These are phyloP conservation scores for Paramuricea clavata DNA, from an alignment of 92 coral and sea anemone species.

Conservation along the genomic window DNA sequence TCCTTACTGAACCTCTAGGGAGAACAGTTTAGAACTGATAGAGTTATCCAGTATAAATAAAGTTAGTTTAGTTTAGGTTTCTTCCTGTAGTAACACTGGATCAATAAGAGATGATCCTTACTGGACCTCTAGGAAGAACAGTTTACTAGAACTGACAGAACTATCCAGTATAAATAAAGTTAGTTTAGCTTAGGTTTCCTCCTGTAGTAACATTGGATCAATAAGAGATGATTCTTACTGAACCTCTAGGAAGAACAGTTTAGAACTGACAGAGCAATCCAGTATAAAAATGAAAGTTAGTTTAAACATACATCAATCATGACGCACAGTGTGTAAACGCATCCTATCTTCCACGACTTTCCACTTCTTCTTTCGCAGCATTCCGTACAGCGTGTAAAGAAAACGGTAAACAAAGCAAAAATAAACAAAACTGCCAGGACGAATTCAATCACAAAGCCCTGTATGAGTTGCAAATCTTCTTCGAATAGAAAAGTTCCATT, in stretches of 20 bases:
- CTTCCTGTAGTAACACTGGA: no score
- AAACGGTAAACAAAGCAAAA: conserved; percentile 28
- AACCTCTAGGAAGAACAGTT: conserved; percentile 2
- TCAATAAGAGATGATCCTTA: no score
- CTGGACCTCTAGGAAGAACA: no score
- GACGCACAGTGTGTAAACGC: conserved; percentile 25
- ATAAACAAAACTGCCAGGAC: conserved; percentile 27
- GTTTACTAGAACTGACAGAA: not conserved
- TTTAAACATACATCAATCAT: conserved; percentile 33
- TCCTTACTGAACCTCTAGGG: no score
- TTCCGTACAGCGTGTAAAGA: not conserved
- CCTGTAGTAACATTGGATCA: conserved; percentile 1
- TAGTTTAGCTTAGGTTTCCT: not conserved
- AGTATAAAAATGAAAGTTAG: not conserved
- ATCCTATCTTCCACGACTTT: conserved; percentile 43
- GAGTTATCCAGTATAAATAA: no score
- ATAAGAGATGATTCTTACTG: not conserved
- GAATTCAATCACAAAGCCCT: conserved; percentile 41
- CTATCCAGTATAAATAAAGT: not conserved
- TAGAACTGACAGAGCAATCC: not conserved
- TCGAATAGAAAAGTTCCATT: not conserved
- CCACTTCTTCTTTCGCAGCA: not conserved
- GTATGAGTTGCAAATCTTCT: conserved; percentile 4
- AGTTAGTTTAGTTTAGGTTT: no score
- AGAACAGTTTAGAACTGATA: no score